Conservation (phyloP, 2,797 vertebrate genomes). For the Onychomys torridus region DNA sequence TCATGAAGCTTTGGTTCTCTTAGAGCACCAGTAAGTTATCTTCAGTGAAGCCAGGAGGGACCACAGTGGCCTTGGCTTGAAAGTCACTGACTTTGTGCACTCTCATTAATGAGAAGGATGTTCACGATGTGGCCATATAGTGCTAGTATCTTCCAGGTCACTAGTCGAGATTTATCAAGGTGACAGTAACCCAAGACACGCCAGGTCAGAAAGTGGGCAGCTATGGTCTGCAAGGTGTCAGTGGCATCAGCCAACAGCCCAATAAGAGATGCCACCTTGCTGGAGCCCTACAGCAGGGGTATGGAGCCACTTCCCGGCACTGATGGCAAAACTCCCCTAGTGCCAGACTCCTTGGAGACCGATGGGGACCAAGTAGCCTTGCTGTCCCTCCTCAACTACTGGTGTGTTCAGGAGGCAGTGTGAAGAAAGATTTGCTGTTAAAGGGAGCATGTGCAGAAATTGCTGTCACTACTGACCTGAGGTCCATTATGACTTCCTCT, state of each 20-base stretch:
- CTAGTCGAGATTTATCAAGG: not conserved
- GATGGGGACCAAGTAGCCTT: not conserved
- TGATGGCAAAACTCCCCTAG: too few species aligned
- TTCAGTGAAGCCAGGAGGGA: not conserved
- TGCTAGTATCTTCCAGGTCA: not conserved
- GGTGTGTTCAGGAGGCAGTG: not conserved
- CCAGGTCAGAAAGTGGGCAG: fast-evolving
- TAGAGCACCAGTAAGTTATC: not conserved
- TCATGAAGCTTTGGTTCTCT: not conserved
- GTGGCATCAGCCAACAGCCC: not conserved
- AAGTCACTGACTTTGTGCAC: not conserved
- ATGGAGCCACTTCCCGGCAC: fast-evolving
- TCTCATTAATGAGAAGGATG: not conserved
- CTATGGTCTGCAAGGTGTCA: not conserved
- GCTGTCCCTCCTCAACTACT: not conserved
- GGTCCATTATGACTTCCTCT: too few species aligned
- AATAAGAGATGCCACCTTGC: not conserved
- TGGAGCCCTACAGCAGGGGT: not conserved
- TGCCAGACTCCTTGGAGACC: not conserved
- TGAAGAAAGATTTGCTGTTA: not conserved
- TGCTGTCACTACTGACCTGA: not conserved
- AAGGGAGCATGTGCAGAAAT: not conserved
- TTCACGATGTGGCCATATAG: not conserved
- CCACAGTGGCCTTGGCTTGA: not conserved
- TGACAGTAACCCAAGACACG: fast-evolving